These are phyloP conservation scores for Cydia splendana DNA, from an alignment of 1,140 invertebrate species.

Conservation along the genomic window DNA sequence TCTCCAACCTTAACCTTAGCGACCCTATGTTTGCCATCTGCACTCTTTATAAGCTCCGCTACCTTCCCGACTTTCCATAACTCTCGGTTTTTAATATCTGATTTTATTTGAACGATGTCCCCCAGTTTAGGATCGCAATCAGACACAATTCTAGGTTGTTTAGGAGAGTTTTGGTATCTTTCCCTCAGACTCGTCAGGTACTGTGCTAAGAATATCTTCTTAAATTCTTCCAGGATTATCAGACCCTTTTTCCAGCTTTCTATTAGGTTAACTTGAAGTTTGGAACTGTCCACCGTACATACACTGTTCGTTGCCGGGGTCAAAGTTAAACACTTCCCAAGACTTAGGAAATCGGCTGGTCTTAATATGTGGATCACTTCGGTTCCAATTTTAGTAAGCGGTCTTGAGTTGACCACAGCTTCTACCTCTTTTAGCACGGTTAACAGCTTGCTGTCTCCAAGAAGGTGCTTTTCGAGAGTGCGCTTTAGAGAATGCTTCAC, in stretches of 20 bases:
- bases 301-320: too few species aligned
- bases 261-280: background rate
- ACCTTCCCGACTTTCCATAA: slow-evolving; percentile 29
- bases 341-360: slow-evolving; percentile 21
- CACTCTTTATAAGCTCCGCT: background rate
- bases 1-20: slow-evolving; percentile 15
- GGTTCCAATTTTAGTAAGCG: slow-evolving; percentile 4
- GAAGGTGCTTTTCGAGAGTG: slow-evolving; percentile 19
- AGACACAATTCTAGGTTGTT: slow-evolving; percentile 3
- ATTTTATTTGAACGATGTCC: slow-evolving; percentile 28
- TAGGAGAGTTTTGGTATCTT: background rate
- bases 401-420: slow-evolving; percentile 22
- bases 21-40: slow-evolving; percentile 6
- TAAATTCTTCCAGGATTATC: slow-evolving; percentile 6
- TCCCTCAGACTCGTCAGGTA: slow-evolving; percentile 9
- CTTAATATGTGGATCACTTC: slow-evolving; percentile 11
- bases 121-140: background rate
- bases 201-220: slow-evolving; percentile 19
- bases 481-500: slow-evolving; percentile 32
- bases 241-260: slow-evolving; percentile 24
- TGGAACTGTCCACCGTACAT: background rate
- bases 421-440: slow-evolving; percentile 25
- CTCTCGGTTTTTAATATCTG: background rate
- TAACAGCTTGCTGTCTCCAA: slow-evolving; percentile 11
- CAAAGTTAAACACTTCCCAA: background rate